Evolutionary conservation across 2,113 vertebrate species (phyloP), one percentile per base, ranked within the genome.

Genomic region (Erinaceus europaeus): DNA sequence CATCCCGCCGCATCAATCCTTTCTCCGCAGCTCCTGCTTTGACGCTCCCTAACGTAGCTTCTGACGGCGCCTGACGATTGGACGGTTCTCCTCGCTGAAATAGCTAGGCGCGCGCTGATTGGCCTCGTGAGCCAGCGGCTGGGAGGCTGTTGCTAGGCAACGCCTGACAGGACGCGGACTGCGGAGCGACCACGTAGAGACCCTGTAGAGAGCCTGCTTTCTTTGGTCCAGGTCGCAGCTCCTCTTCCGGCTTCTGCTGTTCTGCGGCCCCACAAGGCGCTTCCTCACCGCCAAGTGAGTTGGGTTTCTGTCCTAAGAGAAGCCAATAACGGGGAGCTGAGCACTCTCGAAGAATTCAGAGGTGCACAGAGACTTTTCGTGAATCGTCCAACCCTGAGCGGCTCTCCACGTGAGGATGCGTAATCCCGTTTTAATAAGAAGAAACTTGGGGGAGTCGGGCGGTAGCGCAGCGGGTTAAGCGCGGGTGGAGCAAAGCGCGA

Each of bases 111-210:
- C 4, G 21, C 17, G 52, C 42, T 44, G 74, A 57, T 68, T 86
- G 88, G 79, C 23, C 17, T 61, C 75, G 62, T 40, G 75, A 6
- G 46, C 42, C 38, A 34, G 40, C 46, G 15, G 6, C 72, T 9
- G 64, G 65, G n/a, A 86, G 50, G 77, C 86, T 46, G 91, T 90
- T 90, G 88, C 82, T 69, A 78, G 65, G 52, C 38, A 73, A 73
- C 50, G 13, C 73, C 29, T 48, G 55, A 46, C 21, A 4, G 6
- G 10, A 6, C 7, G 12, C 44, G 0, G 15, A 4, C 18, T 32
- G 38, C 29, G 1, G 2, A 4, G 9, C 14, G 0, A 0, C 18
- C 2, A 0, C 0, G 10, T 4, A 8, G 17, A 77, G 2, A 5
- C 57, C 4, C n/a, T n/a, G n/a, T n/a, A n/a, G n/a, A n/a, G n/a